Percentiles rank a stretch among this genome's conserved stretches.
Evolutionary conservation across 2,113 vertebrate genomes (phyloP).

Genomic region (Mobula birostris): DNA sequence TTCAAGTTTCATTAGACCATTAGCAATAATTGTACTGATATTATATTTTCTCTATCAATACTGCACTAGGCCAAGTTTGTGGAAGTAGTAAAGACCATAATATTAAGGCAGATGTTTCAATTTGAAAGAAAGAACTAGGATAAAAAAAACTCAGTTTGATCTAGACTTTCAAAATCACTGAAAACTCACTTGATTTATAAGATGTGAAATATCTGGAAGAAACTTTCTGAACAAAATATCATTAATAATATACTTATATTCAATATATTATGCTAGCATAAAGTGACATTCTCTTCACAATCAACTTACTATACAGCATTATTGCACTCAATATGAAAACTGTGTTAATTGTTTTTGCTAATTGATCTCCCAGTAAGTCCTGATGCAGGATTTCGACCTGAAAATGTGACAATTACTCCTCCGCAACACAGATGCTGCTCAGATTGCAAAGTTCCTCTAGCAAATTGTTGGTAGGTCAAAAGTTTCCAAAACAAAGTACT

Average conservation of each 20-base stretch:
- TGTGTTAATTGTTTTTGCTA: neutral
- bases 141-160: neutral
- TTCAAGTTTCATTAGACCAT: neutral
- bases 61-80: neutral
- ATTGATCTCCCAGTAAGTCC: neutral
- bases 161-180: neutral
- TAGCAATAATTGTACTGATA: neutral
- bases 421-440: too few species aligned
- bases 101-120: neutral
- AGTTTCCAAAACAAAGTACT: slow-evolving; percentile 8
- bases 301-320: neutral
- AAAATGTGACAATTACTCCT: too few species aligned
- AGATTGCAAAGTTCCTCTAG: too few species aligned
- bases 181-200: neutral
- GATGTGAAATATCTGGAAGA: neutral
- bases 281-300: neutral
- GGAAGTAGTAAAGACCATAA: neutral
- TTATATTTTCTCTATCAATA: neutral
- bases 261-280: neutral
- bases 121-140: neutral
- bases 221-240: neutral
- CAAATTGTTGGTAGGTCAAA: neutral
- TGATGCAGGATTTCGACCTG: too few species aligned
- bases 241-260: neutral
- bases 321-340: neutral